Conservation (phyloP, 2,113 vertebrate species). For the Ivindomyrus marchei region DNA sequence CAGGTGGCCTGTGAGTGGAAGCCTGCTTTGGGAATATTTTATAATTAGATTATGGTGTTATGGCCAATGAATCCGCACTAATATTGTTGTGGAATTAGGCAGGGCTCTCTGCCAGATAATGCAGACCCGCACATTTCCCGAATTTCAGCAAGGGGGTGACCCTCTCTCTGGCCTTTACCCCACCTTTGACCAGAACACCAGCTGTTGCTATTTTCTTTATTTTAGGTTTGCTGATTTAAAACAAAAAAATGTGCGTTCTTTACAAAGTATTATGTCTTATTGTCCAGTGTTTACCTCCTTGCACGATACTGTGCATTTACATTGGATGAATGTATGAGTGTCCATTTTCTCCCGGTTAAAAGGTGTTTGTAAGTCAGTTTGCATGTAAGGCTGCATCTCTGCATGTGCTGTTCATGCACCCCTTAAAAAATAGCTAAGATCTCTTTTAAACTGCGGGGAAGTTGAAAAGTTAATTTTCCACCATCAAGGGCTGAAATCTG, state of each 20-base stretch:
- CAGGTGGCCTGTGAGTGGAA: background rate
- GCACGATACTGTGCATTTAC: background rate
- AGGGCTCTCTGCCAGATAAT: background rate
- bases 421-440: background rate
- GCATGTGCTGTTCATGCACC: background rate
- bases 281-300: background rate
- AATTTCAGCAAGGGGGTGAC: background rate
- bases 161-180: background rate
- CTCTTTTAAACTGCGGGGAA: background rate
- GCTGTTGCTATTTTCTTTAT: background rate
- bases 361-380: background rate
- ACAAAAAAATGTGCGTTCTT: background rate
- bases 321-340: background rate
- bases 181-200: background rate
- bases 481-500: background rate
- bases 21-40: background rate
- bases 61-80: background rate
- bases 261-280: background rate
- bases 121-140: background rate
- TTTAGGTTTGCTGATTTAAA: background rate
- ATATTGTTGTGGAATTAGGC: background rate
- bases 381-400: background rate
- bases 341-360: background rate
- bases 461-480: background rate
- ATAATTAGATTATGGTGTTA: background rate